Percentiles rank a stretch among this genome's conserved stretches.
phyloP scores from a whole-genome alignment of 2,888 invertebrate genomes.

The Tipula unca region DNA sequence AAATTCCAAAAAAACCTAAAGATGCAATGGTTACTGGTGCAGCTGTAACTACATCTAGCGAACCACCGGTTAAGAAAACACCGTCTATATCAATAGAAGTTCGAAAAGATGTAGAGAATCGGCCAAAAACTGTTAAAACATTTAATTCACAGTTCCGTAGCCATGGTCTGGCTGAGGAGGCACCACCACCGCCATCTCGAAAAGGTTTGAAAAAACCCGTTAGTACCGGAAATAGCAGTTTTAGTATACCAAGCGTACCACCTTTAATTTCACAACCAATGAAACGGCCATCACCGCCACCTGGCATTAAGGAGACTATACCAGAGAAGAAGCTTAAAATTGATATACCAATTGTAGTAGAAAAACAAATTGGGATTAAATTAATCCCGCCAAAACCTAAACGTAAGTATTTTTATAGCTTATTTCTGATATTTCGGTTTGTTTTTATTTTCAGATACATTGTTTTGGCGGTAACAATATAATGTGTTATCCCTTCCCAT shows the following conservation, averaged over 20 bases:
- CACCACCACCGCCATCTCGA: slow-evolving; percentile 75
- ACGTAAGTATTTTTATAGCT: slow-evolving; percentile 62
- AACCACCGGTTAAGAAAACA: slow-evolving; percentile 42
- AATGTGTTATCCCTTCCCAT: neutral
- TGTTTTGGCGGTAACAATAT: neutral
- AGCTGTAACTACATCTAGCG: slow-evolving; percentile 23
- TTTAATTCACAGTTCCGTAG: slow-evolving; percentile 87
- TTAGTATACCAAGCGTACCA: slow-evolving; percentile 25
- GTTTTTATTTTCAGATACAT: neutral
- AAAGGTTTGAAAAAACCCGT: slow-evolving; percentile 53
- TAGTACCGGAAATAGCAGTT: slow-evolving; percentile 30
- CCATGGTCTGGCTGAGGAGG: slow-evolving; percentile 81
- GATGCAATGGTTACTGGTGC: slow-evolving; percentile 29
- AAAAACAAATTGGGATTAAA: slow-evolving; percentile 75
- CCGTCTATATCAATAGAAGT: slow-evolving; percentile 76
- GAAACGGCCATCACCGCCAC: slow-evolving; percentile 36
- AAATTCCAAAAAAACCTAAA: slow-evolving; percentile 64
- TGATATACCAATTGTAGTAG: slow-evolving; percentile 45
- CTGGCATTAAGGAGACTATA: slow-evolving; percentile 24
- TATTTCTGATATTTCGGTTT: neutral
- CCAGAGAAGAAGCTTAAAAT: slow-evolving; percentile 74
- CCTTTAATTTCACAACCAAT: slow-evolving; percentile 26
- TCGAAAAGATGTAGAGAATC: slow-evolving; percentile 57
- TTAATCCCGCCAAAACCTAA: slow-evolving; percentile 80
- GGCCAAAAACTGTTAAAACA: slow-evolving; percentile 86